A percentile compares a stretch with the other conserved stretches of the same genome.
Evolutionary conservation across 2,113 vertebrate genomes (phyloP).

Genomic region (Puma concolor): DNA sequence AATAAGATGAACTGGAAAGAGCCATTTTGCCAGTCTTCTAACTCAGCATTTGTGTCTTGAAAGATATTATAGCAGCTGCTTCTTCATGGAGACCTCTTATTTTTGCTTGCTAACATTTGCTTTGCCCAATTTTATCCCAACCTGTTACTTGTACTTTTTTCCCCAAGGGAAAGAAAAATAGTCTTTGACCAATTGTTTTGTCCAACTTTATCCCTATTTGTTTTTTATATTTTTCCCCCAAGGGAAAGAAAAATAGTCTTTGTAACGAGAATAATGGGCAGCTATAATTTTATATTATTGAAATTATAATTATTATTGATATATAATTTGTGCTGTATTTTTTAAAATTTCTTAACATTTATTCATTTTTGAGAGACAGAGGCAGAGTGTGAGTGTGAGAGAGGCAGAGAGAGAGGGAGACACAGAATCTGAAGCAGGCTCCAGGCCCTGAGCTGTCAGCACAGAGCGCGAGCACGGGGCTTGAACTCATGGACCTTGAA

Average conservation of each 20-base stretch:
- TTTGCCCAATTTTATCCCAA: background rate
- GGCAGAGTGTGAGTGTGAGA: no score
- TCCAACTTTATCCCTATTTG: background rate
- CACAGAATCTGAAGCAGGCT: no score
- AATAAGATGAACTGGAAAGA: background rate
- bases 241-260: background rate
- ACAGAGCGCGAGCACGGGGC: no score
- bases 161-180: background rate
- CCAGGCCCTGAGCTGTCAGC: no score
- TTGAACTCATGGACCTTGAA: no score
- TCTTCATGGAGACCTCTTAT: background rate
- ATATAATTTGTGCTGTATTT: background rate
- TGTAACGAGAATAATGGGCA: background rate
- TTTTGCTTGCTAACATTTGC: background rate
- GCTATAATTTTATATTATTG: background rate
- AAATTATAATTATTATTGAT: slow-evolving; percentile 10
- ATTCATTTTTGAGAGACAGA: no score
- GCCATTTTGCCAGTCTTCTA: background rate
- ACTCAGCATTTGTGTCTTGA: background rate
- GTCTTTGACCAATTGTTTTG: background rate
- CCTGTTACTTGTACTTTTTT: background rate
- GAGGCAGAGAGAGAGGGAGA: no score
- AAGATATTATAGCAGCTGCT: background rate
- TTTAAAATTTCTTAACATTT: no score
- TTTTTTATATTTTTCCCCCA: background rate